phyloP scores from a whole-genome alignment of 2,113 vertebrate species.

The Fulica atra region DNA sequence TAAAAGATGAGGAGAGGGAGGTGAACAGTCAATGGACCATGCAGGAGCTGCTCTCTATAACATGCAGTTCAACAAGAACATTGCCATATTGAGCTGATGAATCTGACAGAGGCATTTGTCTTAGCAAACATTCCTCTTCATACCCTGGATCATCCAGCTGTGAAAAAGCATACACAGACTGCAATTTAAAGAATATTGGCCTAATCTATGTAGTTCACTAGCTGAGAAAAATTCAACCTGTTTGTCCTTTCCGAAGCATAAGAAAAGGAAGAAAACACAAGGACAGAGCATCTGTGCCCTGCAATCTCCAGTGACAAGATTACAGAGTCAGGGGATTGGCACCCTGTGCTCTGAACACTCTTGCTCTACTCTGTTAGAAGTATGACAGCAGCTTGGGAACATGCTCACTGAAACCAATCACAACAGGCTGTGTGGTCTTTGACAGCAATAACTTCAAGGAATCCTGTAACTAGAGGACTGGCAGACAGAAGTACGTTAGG shows the following conservation, averaged over 20 bases:
- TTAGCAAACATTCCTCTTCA: slow-evolving; percentile 67
- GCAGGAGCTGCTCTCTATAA: slow-evolving; percentile 32
- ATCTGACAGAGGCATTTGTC: slow-evolving; percentile 69
- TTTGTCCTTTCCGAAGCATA: background rate
- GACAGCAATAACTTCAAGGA: background rate
- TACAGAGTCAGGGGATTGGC: background rate
- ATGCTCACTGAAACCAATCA: background rate
- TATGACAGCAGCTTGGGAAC: background rate
- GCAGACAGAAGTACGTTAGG: background rate
- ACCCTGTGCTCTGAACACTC: background rate
- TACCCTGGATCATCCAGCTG: slow-evolving; percentile 40
- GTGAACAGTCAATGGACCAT: slow-evolving; percentile 56
- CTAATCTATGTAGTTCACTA: slow-evolving; percentile 33
- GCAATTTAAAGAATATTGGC: slow-evolving; percentile 56
- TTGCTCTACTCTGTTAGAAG: background rate
- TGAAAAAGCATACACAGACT: slow-evolving; percentile 59
- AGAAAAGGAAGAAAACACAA: background rate
- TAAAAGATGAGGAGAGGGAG: slow-evolving; percentile 43
- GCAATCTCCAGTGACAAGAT: background rate
- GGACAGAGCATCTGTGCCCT: background rate
- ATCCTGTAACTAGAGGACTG: background rate
- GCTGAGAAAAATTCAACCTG: slow-evolving; percentile 30
- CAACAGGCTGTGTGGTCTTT: background rate
- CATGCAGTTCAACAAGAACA: slow-evolving; percentile 62
- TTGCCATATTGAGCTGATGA: slow-evolving; percentile 49